Conservation (phyloP, 92 coral and sea anemone genomes). For the Parazoanthus darwini region DNA sequence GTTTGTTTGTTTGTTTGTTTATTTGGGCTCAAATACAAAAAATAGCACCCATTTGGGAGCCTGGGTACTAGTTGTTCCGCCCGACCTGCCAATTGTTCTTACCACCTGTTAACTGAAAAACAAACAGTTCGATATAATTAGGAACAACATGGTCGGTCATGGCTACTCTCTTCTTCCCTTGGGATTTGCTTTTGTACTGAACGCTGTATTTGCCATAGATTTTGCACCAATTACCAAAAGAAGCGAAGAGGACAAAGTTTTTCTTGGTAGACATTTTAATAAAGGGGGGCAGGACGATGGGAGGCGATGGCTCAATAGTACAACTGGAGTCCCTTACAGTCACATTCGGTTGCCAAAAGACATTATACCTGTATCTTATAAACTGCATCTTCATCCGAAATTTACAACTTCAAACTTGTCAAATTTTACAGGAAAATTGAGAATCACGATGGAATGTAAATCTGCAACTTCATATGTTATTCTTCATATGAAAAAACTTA, state of each 20-base stretch:
- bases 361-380: constrained; percentile 70
- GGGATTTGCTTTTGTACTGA: not conserved
- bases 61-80: not conserved
- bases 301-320: not conserved
- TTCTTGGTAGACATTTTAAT: not conserved
- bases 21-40: too few relatives aligned
- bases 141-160: constrained; percentile 1
- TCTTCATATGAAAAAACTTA: constrained; percentile 66
- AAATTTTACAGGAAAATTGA: constrained; percentile 66
- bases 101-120: constrained; percentile 19
- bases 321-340: constrained; percentile 50
- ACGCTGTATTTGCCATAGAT: not conserved
- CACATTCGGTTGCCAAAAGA: constrained; percentile 78
- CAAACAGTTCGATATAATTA: not conserved
- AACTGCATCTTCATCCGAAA: constrained; percentile 69
- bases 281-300: not conserved
- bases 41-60: not conserved
- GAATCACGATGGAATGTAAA: constrained; percentile 60
- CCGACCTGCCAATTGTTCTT: not conserved
- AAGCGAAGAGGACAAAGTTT: not conserved
- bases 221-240: not conserved
- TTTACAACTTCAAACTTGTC: constrained; percentile 52
- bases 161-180: not conserved
- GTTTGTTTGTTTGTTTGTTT: too few relatives aligned
- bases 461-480: constrained; percentile 63